Evolutionary conservation across 1,140 invertebrate species (phyloP).

Genomic region (Ericerus pela): DNA sequence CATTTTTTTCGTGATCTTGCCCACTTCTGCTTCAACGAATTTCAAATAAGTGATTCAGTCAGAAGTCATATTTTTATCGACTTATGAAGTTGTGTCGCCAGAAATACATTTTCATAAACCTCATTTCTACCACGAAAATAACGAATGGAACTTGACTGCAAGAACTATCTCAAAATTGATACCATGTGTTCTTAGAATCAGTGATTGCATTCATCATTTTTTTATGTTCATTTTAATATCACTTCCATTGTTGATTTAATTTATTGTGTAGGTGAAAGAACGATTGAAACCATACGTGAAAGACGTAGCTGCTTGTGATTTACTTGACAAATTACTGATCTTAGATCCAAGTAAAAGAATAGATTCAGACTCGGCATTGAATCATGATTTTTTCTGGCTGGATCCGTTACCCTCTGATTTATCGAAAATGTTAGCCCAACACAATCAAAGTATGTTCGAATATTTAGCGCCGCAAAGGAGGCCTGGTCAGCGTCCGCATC

Average conservation of each 20-base stretch:
- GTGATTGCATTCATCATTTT: too few relatives aligned
- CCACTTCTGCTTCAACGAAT: too few relatives aligned
- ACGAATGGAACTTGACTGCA: too few relatives aligned
- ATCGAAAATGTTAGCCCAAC: constrained; percentile 82
- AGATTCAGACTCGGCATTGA: constrained; percentile 82
- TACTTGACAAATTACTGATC: constrained; percentile 82
- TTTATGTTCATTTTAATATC: neutral
- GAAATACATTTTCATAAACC: too few relatives aligned
- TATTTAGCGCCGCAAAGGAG: constrained; percentile 68
- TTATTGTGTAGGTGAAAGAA: constrained; percentile 53
- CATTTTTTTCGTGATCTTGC: too few relatives aligned
- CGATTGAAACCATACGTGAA: constrained; percentile 81
- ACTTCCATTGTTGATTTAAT: neutral
- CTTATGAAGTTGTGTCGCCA: too few relatives aligned
- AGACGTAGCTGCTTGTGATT: constrained; percentile 79
- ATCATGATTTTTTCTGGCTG: constrained; percentile 97
- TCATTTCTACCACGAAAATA: too few relatives aligned
- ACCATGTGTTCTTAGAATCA: too few relatives aligned
- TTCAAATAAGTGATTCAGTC: too few relatives aligned
- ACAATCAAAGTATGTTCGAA: constrained; percentile 92
- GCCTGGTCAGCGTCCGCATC: constrained; percentile 51
- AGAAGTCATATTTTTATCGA: too few relatives aligned
- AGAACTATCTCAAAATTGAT: too few relatives aligned
- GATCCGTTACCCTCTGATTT: constrained; percentile 89
- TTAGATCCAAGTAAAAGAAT: constrained; percentile 82